Evolutionary conservation across 2,113 vertebrate genomes (phyloP), one percentile per base, ranked within the genome.

Genomic region (Myrmecobius fasciatus): DNA sequence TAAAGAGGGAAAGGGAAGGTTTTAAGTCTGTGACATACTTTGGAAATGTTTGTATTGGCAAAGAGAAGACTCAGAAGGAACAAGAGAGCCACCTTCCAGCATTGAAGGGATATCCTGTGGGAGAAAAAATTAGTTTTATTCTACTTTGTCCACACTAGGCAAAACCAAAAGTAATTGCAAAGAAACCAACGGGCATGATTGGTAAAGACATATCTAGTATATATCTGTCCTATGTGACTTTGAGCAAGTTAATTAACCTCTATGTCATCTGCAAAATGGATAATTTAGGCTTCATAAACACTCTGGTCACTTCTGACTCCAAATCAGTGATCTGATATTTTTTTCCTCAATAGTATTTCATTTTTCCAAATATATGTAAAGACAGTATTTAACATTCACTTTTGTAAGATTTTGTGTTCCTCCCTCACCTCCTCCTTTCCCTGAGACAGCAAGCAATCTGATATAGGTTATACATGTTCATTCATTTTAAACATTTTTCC

Each of bases 11-110:
- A 83, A 83, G 67, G 36, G 17, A 22, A 20, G 67, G 67, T 20
- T 43, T 83, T 96, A 88, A 96, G 91, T 25, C 49, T 92, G 43
- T 96, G 91, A 14, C 20, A 43, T 43, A 43, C 6, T 43, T 83
- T 83, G 67, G 67, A 83, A n/a, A 83, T 75, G 31, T n/a, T 75
- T n/a, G 36, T n/a, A 36, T 6, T 75, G 36, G 31, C 17, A 36
- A 75, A 75, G 7, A 22, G 36, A 75, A 67, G 56, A 67, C 31
- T 75, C 36, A n/a, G 36, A 43, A 20, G n/a, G 6, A 83, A 83
- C 67, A 43, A 7, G 7, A 43, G 17, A 83, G 36, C n/a, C 8
- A 20, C 36, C 67, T 83, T 24, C n/a, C 67, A 24, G 67, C 1
- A 83, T 83, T 43, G n/a, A 83, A 83, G n/a, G 20, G 8, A 43